These are phyloP conservation scores for Chaenogobius annularis DNA, from an alignment of 2,113 vertebrate species.

Conservation along the genomic window DNA sequence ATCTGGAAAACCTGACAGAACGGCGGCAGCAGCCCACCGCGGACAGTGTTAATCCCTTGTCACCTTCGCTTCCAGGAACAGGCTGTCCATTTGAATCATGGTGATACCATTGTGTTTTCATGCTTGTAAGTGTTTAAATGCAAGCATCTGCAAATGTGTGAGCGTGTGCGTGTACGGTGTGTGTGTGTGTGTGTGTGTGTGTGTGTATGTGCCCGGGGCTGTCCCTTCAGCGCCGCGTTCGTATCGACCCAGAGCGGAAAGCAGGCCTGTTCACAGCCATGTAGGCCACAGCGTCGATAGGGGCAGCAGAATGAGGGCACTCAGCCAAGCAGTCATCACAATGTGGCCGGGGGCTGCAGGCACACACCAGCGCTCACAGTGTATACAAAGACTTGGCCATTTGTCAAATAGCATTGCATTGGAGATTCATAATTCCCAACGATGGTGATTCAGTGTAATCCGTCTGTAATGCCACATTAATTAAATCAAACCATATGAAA, in stretches of 20 bases:
- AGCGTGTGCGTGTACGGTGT: constrained; percentile 14
- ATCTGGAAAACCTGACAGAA: constrained; percentile 49
- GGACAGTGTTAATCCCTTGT: constrained; percentile 34
- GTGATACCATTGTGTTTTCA: constrained; percentile 47
- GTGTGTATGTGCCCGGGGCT: constrained; percentile 43
- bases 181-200: constrained; percentile 15
- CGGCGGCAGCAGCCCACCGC: constrained; percentile 13
- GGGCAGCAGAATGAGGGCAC: constrained; percentile 69
- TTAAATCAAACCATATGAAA: constrained; percentile 39
- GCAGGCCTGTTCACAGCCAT: constrained; percentile 57
- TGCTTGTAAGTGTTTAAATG: constrained; percentile 53
- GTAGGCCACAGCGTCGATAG: constrained; percentile 67
- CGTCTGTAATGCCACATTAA: constrained; percentile 44
- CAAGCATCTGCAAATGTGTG: constrained; percentile 27
- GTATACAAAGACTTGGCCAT: constrained; percentile 49
- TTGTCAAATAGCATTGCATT: constrained; percentile 55
- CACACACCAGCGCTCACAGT: constrained; percentile 25
- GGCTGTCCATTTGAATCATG: constrained; percentile 7
- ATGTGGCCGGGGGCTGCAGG: constrained; percentile 40
- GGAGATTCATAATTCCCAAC: constrained; percentile 45
- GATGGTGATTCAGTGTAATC: constrained; percentile 55
- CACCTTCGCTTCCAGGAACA: constrained; percentile 32
- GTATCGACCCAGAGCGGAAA: constrained; percentile 67
- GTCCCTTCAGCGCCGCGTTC: constrained; percentile 54
- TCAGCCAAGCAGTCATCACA: constrained; percentile 58